phyloP scores from a whole-genome alignment of 2,797 vertebrate genomes.

The Hylomyscus alleni region DNA sequence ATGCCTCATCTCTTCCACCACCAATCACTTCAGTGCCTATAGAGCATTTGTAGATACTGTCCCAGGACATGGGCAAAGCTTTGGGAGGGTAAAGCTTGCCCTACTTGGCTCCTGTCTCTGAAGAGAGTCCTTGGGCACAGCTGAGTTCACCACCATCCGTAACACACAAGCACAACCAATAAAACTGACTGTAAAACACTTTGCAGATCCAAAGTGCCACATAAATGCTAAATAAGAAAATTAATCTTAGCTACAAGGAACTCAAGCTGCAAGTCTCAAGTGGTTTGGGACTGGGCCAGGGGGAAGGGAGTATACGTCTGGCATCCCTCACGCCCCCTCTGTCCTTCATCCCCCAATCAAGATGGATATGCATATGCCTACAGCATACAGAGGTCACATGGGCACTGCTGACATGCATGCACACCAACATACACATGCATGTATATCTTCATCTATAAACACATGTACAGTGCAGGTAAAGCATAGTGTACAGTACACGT shows the following conservation, averaged over 20 bases:
- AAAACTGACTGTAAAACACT: slow-evolving; percentile 78
- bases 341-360: not conserved
- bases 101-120: not conserved
- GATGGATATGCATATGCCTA: accelerated
- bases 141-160: slow-evolving; percentile 70
- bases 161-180: slow-evolving; percentile 69
- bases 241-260: slow-evolving; percentile 74
- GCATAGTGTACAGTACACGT: not conserved
- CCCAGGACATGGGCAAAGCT: not conserved
- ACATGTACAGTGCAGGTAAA: not conserved
- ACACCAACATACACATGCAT: not conserved
- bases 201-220: slow-evolving; percentile 72
- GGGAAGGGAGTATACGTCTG: not conserved
- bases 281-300: slow-evolving; percentile 45
- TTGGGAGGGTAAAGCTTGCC: not conserved
- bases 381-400: not conserved
- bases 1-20: not conserved
- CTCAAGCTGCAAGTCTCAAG: not conserved
- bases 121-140: slow-evolving; percentile 41
- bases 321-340: not conserved
- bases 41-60: not conserved
- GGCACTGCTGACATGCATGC: not conserved
- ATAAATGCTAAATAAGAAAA: slow-evolving; percentile 82
- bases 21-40: not conserved
- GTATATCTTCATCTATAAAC: not conserved